phyloP scores from a whole-genome alignment of 2,888 invertebrate genomes.

The Sthenelais limicola region DNA sequence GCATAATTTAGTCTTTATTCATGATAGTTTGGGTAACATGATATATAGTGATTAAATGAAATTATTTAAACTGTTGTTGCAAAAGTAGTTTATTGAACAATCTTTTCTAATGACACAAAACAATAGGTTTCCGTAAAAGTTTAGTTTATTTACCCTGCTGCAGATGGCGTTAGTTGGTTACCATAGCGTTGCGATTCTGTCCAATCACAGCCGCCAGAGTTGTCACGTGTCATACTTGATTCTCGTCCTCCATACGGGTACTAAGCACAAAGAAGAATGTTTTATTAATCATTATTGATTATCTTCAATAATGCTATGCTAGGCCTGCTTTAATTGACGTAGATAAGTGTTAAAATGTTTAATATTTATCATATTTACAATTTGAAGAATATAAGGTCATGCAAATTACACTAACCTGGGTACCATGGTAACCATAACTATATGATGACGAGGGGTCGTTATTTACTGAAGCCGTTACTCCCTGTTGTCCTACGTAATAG shows the following conservation, averaged over 20 bases:
- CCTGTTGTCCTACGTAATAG: conserved; percentile 31
- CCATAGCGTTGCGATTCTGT: conserved; percentile 21
- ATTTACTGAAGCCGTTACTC: conserved; percentile 15
- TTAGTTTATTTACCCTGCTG: conserved; percentile 21
- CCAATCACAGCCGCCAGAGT: conserved; percentile 18
- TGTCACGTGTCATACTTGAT: not conserved
- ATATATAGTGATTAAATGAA: too few species aligned
- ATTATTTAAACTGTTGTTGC: too few species aligned
- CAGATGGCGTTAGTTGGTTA: not conserved
- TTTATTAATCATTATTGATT: too few species aligned
- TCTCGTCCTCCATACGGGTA: conserved; percentile 27
- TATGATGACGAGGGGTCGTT: conserved; percentile 15
- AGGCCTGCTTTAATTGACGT: not conserved
- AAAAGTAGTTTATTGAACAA: too few species aligned
- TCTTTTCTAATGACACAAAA: too few species aligned
- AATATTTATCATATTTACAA: too few species aligned
- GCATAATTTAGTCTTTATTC: too few species aligned
- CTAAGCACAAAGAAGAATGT: not conserved
- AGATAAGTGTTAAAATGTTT: too few species aligned
- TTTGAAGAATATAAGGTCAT: not conserved
- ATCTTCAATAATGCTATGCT: conserved; percentile 1
- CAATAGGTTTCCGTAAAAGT: too few species aligned
- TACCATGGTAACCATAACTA: conserved; percentile 8
- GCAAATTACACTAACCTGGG: conserved; percentile 29
- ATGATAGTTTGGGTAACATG: too few species aligned